A percentile compares a stretch with the other conserved stretches of the same genome.
Evolutionary conservation across 2,888 invertebrate genomes (phyloP).

Genomic region (Laothoe populi): DNA sequence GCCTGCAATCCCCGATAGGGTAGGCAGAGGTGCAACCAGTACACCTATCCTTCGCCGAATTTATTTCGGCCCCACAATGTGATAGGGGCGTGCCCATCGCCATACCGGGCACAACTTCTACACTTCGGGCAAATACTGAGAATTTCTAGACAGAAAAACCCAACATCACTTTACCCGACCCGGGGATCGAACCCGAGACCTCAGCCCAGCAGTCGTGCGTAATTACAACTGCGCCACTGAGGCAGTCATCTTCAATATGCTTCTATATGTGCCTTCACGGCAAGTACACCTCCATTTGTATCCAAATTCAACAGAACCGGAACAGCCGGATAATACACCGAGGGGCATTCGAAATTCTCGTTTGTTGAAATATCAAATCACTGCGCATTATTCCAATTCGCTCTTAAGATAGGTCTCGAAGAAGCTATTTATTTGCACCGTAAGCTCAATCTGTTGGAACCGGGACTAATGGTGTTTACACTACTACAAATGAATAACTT

Average conservation of each 20-base stretch:
- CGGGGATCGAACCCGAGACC: no score
- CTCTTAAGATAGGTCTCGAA: slow-evolving; percentile 80
- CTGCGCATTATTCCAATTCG: slow-evolving; percentile 83
- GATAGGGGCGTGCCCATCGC: no score
- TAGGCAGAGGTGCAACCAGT: no score
- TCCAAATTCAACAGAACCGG: slow-evolving; percentile 72
- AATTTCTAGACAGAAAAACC: no score
- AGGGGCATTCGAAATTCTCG: slow-evolving; percentile 77
- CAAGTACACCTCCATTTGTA: slow-evolving; percentile 78
- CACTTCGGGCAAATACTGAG: no score
- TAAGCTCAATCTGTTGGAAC: slow-evolving; percentile 63
- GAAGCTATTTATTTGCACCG: slow-evolving; percentile 79
- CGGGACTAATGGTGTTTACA: slow-evolving; percentile 34
- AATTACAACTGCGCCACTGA: no score
- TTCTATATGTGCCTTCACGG: slow-evolving; percentile 50
- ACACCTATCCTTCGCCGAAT: no score
- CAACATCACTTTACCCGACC: no score
- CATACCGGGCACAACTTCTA: no score
- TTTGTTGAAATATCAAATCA: slow-evolving; percentile 83
- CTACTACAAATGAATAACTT: slow-evolving; percentile 9
- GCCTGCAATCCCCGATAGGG: no score
- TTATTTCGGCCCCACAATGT: no score
- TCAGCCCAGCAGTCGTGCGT: no score
- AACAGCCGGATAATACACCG: slow-evolving; percentile 79
- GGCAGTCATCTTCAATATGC: slow-evolving; percentile 43